Base-by-base conservation (phyloP, 2,888 invertebrate species). In the Drosophila austrosaltans region DNA sequence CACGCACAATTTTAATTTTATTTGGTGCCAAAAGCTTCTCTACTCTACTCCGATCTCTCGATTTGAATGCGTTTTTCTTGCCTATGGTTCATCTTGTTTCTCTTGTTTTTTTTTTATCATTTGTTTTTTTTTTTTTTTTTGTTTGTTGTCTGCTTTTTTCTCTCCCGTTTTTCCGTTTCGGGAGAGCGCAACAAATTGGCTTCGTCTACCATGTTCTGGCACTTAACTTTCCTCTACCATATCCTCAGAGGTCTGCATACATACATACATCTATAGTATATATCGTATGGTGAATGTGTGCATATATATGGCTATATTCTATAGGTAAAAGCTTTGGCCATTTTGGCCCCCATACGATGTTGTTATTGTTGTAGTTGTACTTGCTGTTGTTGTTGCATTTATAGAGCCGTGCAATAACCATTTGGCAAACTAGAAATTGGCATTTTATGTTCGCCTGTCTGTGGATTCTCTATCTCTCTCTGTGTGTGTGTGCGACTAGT, bases 371-470 rank as follows among this genome's bases (percentile, higher is more conserved):
- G 69, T 62, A 66, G 63, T 66, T 68, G 74, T 58, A 61, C 67
- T 62, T 66, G 63, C 64, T 68, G 74, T 58, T 64, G 59, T 58
- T 71, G 61, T 59, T 62, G 77, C 78, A 75, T 73, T 65, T 75
- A 69, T 67, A 66, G 74, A 77, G 63, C 72, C 62, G 62, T 63
- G 77, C 89, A 86, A 89, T 90, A 90, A 90, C 89, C 89, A 86
- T 90, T 90, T 87, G 89, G 80, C 87, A 87, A 57, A 87, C 90
- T 89, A 83, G 87, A 87, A 89, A 87, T 89, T 89, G 83, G 83
- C 81, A 84, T 87, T 89, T 86, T 84, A 89, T 89, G 87, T 77
- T 75, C 76, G 77, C 64, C 80, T 79, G 79, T 78, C 84, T 77
- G 76, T 65, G 67, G 59, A 69, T 75, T 56, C 75, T 40, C n/a